phyloP scores from a whole-genome alignment of 2,888 invertebrate species.

The Tipula confusa region DNA sequence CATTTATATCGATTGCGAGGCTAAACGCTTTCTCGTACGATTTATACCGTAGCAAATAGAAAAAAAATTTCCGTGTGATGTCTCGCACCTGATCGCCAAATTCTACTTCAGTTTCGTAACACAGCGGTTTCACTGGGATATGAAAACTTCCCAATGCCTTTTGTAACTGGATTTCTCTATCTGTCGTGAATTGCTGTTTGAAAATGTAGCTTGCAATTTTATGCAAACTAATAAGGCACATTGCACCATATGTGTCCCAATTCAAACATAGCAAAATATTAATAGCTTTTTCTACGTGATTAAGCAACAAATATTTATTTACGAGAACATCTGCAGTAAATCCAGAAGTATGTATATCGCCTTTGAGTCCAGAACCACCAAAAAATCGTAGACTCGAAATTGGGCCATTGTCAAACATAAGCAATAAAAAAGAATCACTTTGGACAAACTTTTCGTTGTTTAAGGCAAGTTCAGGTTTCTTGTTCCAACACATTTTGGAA shows the following conservation, averaged over 20 bases:
- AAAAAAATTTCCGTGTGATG: conserved; percentile 81
- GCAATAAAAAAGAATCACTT: conserved; percentile 54
- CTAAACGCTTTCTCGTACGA: conserved; percentile 78
- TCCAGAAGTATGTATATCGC: conserved; percentile 50
- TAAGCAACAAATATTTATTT: conserved; percentile 59
- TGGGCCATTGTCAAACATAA: conserved; percentile 62
- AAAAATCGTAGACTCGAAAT: conserved; percentile 54
- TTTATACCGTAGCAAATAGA: conserved; percentile 75
- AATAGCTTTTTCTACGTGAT: conserved; percentile 65
- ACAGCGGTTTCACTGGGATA: conserved; percentile 62
- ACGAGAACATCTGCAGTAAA: conserved; percentile 59
- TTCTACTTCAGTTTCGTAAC: conserved; percentile 63
- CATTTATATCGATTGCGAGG: conserved; percentile 77
- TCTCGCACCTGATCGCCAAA: conserved; percentile 75
- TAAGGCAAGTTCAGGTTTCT: conserved; percentile 51
- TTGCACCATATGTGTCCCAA: conserved; percentile 73
- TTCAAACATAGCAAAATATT: conserved; percentile 63
- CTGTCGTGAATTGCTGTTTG: conserved; percentile 45
- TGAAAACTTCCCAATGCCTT: conserved; percentile 78
- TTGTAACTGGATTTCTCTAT: conserved; percentile 58
- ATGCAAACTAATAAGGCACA: conserved; percentile 70
- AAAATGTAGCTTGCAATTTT: conserved; percentile 62
- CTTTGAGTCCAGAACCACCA: conserved; percentile 50
- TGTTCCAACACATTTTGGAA: conserved; percentile 57
- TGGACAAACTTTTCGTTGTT: conserved; percentile 48